Conservation (phyloP, 2,113 vertebrate genomes). For the Trematomus loennbergii region DNA sequence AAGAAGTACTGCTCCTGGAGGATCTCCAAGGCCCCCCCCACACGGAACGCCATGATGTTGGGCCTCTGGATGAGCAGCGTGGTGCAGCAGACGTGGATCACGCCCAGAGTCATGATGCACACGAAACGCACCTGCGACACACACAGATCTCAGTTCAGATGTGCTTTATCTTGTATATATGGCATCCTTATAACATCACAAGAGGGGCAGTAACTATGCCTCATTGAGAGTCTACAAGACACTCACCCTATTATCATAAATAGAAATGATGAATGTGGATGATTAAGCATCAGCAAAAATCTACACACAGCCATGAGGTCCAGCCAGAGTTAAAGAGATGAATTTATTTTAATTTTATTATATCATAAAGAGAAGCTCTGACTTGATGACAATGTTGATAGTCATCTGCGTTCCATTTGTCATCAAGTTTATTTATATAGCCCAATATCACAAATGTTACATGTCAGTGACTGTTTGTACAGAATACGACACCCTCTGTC, state of each 20-base stretch:
- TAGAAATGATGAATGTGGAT: neutral
- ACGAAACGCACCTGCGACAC: slow-evolving; percentile 84
- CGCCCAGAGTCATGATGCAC: slow-evolving; percentile 83
- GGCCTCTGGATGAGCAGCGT: slow-evolving; percentile 81
- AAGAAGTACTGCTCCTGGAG: slow-evolving; percentile 88
- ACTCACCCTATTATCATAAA: no score
- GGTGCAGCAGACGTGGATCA: slow-evolving; percentile 82
- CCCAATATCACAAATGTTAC: no score
- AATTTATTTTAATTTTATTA: no score
- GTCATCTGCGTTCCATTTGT: neutral
- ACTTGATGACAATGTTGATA: neutral
- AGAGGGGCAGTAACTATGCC: neutral
- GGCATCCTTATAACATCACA: neutral
- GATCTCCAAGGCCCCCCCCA: slow-evolving; percentile 87
- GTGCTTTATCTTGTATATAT: neutral
- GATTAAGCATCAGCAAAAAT: neutral
- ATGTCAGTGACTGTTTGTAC: neutral
- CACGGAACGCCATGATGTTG: slow-evolving; percentile 90
- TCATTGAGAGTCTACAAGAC: neutral
- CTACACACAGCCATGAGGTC: neutral
- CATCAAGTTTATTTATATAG: no score
- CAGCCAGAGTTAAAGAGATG: neutral
- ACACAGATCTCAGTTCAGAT: neutral
- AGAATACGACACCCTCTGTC: no score
- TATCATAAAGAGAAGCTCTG: no score